phyloP scores from a whole-genome alignment of 2,888 invertebrate genomes.

The Theodoxus fluviatilis region DNA sequence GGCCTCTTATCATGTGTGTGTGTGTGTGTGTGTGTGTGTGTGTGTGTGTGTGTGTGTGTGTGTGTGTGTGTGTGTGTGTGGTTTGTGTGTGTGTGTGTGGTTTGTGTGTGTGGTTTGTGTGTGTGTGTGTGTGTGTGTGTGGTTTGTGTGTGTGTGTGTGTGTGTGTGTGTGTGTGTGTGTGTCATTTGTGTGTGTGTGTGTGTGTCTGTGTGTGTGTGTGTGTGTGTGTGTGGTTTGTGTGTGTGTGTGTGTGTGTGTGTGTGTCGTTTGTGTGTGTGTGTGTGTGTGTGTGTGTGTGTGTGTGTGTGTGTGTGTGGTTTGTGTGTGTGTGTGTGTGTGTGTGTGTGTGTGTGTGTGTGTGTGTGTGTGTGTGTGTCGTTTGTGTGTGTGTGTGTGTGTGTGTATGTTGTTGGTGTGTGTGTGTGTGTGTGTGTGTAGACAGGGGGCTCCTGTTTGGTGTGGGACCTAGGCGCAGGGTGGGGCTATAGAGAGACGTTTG shows the following conservation, averaged over 20 bases:
- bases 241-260: not conserved
- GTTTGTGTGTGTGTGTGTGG: not conserved
- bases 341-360: not conserved
- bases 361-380: too few relatives aligned
- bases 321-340: not conserved
- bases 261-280: not conserved
- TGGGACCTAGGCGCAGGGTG: too few relatives aligned
- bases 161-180: not conserved
- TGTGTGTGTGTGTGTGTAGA: too few relatives aligned
- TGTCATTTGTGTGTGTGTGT: not conserved
- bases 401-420: too few relatives aligned
- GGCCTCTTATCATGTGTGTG: too few relatives aligned
- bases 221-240: not conserved
- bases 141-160: not conserved
- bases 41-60: not conserved
- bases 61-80: not conserved
- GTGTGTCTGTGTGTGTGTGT: not conserved
- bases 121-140: not conserved
- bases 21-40: not conserved
- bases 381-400: too few relatives aligned
- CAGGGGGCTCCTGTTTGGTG: too few relatives aligned
- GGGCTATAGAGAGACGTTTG: too few relatives aligned
- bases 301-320: not conserved
- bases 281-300: not conserved
- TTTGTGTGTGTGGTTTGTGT: too few relatives aligned